Evolutionary conservation across 2,888 invertebrate genomes (phyloP), one percentile per base, ranked within the genome.

Genomic region (Pristionchus mayeri): DNA sequence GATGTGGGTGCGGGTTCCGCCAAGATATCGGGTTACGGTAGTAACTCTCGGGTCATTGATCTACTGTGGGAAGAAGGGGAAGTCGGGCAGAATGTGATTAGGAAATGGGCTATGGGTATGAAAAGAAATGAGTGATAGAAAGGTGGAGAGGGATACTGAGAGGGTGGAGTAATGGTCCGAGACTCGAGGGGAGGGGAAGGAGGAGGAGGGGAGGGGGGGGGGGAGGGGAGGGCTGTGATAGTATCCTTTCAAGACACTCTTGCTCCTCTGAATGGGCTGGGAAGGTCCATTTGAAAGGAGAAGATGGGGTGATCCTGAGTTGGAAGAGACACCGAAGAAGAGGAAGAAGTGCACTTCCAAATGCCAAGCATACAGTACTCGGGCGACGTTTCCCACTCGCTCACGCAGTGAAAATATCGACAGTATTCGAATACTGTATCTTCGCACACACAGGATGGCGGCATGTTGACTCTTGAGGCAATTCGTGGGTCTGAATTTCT

Each of bases 41-140:
- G 50, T 24, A 50, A 24, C 21, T 16, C 27, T 50, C 50, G 76
- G 76, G 24, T 30, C 76, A 78, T 50, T 78, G 76, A 50, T 78
- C 40, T 48, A 78, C 30, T 50, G 9, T 48, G 76, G 27, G 76
- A 78, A 78, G 50, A 78, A 78, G 13, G 40, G 16, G 76, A 24
- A 40, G n/a, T n/a, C n/a, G n/a, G n/a, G 50, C 13, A 18, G 11
- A 78, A 50, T 48, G 50, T 50, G 50, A 78, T 50, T 78, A 78
- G 50, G 48, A 78, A 78, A 50, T 78, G 50, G 48, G 50, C 50
- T 11, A n/a, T 76, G 18, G 48, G 40, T 71, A 80, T 57, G 80
- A 54, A 57, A 80, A 80, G 80, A 57, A 60, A 57, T 79, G 60
- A 40, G 48, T 54, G 37, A 80, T 44, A 80, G 44, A 60, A 50